These are phyloP conservation scores for Trogon surrucura DNA, from an alignment of 2,113 vertebrate genomes.

Conservation along the genomic window DNA sequence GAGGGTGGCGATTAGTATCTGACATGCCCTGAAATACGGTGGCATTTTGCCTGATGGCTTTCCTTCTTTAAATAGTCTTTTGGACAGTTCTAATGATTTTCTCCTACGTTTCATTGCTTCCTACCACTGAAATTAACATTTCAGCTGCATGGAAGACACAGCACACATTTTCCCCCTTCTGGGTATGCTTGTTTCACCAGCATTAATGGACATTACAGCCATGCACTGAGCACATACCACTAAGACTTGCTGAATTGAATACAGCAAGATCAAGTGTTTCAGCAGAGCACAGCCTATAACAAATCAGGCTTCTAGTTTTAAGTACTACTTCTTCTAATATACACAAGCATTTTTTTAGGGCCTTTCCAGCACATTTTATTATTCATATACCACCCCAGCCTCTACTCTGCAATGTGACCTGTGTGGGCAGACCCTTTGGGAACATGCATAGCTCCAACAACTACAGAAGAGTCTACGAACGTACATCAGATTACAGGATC, in stretches of 20 bases:
- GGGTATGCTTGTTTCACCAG: neutral
- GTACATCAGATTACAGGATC: neutral
- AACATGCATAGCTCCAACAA: neutral
- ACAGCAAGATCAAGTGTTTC: conserved; percentile 49
- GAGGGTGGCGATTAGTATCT: neutral
- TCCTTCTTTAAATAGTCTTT: neutral
- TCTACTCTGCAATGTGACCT: neutral
- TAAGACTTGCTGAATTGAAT: conserved; percentile 60
- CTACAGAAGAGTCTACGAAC: neutral
- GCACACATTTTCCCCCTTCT: neutral
- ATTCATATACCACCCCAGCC: neutral
- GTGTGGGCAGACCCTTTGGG: neutral
- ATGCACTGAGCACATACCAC: neutral
- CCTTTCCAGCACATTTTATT: conserved; percentile 13
- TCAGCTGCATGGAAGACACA: neutral
- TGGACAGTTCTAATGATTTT: neutral
- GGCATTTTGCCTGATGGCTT: neutral
- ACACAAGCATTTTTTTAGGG: neutral
- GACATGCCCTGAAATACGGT: neutral
- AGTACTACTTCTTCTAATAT: conserved; percentile 15
- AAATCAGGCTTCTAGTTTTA: conserved; percentile 25
- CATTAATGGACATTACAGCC: conserved; percentile 54
- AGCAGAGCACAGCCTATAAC: conserved; percentile 17
- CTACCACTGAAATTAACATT: conserved; percentile 23
- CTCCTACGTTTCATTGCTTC: neutral